Percentiles rank a stretch among this genome's conserved stretches.
Conservation (phyloP, 1,140 invertebrate species). For the Polypedilum pembai region DNA sequence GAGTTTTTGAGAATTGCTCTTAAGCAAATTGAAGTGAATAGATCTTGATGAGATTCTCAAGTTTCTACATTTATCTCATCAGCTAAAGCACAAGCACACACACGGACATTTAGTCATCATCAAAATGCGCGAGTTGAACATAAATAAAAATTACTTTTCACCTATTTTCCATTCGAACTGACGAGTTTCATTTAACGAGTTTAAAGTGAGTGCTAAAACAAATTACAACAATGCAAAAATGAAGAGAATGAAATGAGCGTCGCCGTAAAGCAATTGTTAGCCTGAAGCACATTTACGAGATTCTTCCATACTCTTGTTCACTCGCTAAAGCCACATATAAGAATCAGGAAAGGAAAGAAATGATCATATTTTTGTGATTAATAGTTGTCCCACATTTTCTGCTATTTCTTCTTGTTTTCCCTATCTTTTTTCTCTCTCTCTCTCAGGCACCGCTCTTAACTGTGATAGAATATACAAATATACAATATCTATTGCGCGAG, state of each 20-base stretch:
- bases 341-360: conserved; percentile 25
- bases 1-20: too few relatives aligned
- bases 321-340: neutral
- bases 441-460: too few relatives aligned
- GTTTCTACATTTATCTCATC: neutral
- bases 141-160: neutral
- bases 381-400: conserved; percentile 24
- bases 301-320: neutral
- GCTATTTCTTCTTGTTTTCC: neutral
- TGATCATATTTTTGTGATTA: conserved; percentile 28
- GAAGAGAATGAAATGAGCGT: neutral
- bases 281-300: neutral
- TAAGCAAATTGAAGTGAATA: neutral
- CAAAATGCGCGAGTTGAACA: neutral
- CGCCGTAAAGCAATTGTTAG: conserved; percentile 16
- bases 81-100: too few relatives aligned
- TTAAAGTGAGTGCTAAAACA: conserved; percentile 4
- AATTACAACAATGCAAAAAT: conserved; percentile 2
- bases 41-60: conserved; percentile 10
- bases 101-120: neutral
- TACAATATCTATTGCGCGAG: neutral
- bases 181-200: neutral
- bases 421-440: neutral
- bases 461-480: neutral
- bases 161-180: neutral